phyloP scores from a whole-genome alignment of 2,113 vertebrate genomes.

The Pomatostomus ruficeps region DNA sequence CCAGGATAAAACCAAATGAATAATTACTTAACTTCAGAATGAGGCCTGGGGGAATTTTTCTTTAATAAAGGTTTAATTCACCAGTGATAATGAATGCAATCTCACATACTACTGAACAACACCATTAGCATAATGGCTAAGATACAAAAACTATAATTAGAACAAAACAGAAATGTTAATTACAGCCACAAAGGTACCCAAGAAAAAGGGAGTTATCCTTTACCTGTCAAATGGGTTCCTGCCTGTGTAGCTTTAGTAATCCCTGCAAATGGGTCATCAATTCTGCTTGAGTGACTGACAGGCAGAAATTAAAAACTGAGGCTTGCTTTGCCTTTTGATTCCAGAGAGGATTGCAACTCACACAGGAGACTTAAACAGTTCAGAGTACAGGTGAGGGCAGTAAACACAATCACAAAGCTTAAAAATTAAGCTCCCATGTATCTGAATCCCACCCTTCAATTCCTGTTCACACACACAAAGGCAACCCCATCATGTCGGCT shows the following conservation, averaged over 20 bases:
- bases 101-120: conserved; percentile 84
- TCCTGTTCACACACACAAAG: not conserved
- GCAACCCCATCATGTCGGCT: not conserved
- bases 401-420: not conserved
- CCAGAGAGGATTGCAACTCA: not conserved
- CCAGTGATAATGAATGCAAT: conserved; percentile 87
- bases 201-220: conserved; percentile 66
- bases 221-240: conserved; percentile 25
- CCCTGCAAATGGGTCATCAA: not conserved
- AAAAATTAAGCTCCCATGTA: not conserved
- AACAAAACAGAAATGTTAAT: conserved; percentile 82
- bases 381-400: not conserved
- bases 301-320: conserved; percentile 27
- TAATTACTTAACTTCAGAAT: conserved; percentile 85
- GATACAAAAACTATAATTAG: conserved; percentile 86
- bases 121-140: conserved; percentile 83
- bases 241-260: not conserved
- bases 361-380: not conserved
- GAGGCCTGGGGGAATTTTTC: conserved; percentile 82
- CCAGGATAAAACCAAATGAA: conserved; percentile 84
- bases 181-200: conserved; percentile 75
- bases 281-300: not conserved
- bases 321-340: not conserved
- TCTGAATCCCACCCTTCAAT: not conserved
- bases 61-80: conserved; percentile 89